phyloP scores from a whole-genome alignment of 1,140 invertebrate genomes.

The Ceratitis capitata region DNA sequence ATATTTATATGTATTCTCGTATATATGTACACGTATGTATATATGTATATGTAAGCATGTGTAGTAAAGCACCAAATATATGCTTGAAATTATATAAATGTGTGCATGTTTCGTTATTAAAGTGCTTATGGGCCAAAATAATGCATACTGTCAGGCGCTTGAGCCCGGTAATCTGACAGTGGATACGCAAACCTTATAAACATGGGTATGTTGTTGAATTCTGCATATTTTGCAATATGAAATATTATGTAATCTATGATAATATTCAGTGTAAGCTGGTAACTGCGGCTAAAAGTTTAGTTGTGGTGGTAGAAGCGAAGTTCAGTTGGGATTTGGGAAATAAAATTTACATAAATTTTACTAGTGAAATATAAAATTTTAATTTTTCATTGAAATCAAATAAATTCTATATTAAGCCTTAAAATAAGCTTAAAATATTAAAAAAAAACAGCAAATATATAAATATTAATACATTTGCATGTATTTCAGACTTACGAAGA shows the following conservation, averaged over 20 bases:
- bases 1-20: background rate
- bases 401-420: background rate
- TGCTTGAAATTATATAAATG: background rate
- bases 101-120: background rate
- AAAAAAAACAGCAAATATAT: no score
- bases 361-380: no score
- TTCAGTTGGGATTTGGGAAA: background rate
- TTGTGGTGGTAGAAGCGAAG: background rate
- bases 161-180: constrained; percentile 5
- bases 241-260: background rate
- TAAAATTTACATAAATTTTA: no score
- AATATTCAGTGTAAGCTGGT: background rate
- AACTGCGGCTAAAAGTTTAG: background rate
- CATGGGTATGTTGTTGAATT: background rate
- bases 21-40: background rate
- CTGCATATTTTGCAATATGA: background rate
- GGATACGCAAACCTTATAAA: background rate
- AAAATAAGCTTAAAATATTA: no score
- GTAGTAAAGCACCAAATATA: no score
- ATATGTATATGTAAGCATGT: background rate
- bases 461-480: no score
- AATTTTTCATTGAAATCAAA: background rate
- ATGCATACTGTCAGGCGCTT: constrained; percentile 22
- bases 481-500: no score
- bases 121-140: background rate